Conservation (phyloP, 2,797 vertebrate species). For the Amblyraja radiata region DNA sequence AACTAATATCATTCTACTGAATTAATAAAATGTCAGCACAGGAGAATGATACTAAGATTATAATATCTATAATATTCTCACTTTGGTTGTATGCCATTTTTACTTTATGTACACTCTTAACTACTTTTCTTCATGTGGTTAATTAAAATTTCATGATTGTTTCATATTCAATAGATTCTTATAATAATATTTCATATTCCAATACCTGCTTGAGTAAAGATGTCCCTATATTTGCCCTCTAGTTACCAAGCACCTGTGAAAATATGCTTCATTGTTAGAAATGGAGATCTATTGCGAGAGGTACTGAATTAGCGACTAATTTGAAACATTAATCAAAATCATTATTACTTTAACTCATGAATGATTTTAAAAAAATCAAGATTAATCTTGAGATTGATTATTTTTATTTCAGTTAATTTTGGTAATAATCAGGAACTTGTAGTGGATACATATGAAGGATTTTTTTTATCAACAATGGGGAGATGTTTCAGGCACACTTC, state of each 20-base stretch:
- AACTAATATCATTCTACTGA: not conserved
- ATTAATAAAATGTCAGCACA: not conserved
- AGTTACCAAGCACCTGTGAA: not conserved
- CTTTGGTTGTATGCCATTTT: not conserved
- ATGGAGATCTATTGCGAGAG: not conserved
- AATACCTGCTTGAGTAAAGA: not conserved
- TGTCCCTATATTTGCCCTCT: not conserved
- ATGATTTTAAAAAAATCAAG: not conserved
- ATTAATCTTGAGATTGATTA: not conserved
- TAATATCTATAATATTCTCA: not conserved
- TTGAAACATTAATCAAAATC: constrained; percentile 14
- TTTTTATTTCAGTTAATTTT: not conserved
- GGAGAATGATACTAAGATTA: not conserved
- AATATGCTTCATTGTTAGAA: not conserved
- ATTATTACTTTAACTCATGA: not conserved
- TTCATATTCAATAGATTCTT: not conserved
- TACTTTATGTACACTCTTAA: not conserved
- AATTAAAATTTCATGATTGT: not conserved
- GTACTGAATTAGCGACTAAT: not conserved
- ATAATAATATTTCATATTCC: not conserved
- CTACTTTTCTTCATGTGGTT: not conserved
- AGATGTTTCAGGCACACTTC: not conserved
- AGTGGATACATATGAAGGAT: too few relatives aligned
- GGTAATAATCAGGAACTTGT: not conserved
- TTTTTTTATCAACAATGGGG: not conserved